A percentile compares a stretch with the other conserved stretches of the same genome.
phyloP scores from a whole-genome alignment of 2,113 vertebrate genomes.

The Isurus oxyrinchus region DNA sequence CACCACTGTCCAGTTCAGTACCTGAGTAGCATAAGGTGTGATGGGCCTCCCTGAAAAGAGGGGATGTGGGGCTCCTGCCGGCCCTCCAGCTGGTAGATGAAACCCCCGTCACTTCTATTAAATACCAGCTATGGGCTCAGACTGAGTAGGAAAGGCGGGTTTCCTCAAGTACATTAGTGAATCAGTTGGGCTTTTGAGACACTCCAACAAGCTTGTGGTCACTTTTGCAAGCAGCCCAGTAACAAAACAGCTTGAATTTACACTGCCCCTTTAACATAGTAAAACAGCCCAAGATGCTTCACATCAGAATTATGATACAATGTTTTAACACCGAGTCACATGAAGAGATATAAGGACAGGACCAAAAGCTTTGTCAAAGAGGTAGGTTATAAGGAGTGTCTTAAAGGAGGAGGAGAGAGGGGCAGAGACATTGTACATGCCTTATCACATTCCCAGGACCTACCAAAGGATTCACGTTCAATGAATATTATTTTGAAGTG shows the following conservation, averaged over 20 bases:
- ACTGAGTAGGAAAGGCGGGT: background rate
- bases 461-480: background rate
- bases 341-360: background rate
- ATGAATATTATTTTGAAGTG: background rate
- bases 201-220: background rate
- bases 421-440: background rate
- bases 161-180: background rate
- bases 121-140: background rate
- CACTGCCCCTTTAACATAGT: background rate
- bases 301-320: background rate
- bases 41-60: too few species aligned
- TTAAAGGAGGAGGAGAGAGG: background rate
- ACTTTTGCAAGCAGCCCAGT: background rate
- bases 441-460: background rate
- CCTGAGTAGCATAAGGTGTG: too few species aligned
- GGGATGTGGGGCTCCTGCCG: too few species aligned
- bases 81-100: too few species aligned
- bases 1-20: too few species aligned
- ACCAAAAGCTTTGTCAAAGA: background rate
- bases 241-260: background rate
- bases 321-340: background rate
- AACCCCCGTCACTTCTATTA: too few species aligned
- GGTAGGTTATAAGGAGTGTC: background rate
- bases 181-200: background rate
- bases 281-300: background rate